Base-by-base conservation (phyloP, 2,797 vertebrate genomes). In the Oryzias dopingdopingensis region DNA sequence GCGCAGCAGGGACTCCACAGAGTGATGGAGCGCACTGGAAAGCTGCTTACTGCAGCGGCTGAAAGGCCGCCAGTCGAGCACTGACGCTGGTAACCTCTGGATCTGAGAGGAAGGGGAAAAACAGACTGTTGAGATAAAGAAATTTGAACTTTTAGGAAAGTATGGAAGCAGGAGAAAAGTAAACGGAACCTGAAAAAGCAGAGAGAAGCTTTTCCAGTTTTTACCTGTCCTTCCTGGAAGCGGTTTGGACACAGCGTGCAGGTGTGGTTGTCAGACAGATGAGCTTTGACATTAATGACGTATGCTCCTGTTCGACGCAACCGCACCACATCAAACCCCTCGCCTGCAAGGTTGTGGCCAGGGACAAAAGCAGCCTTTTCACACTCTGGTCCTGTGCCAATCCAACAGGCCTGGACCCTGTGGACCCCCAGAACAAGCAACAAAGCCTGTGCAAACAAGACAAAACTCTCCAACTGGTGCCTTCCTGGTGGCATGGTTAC, bases 321-420 rank as follows among this genome's bases (percentile, higher is more conserved):
- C 4, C 70, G 87, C 56, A 94, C 94, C 69, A 96, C 91, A 2
- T 96, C 93, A 6, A 96, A 83, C 1, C 95, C 94, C 48, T 95
- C 94, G 3, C 95, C 95, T 0, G 92, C 92, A 57, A 94, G 86
- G 76, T 89, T 90, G 13, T 92, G 77, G 1, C 94, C 94, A 0
- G 95, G 95, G 37, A 95, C 91, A 8, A 93, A 93, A 0, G 67
- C 68, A 6, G 74, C 83, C 2, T 80, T 81, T 40, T 82, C 83
- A 65, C 95, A 96, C 68, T 93, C 87, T 2, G 76, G 14, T 42
- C 67, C 67, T 5, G 76, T 83, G 62, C 84, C 88, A 18, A 15
- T 70, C 29, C 52, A 59, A 56, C 91, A 92, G 41, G 80, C 71
- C 50, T 56, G 60, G 22, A 72, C 67, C 1, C 23, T 43, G 48